Evolutionary conservation across 2,113 vertebrate genomes (phyloP).

Genomic region (Epinephelus fuscoguttatus): DNA sequence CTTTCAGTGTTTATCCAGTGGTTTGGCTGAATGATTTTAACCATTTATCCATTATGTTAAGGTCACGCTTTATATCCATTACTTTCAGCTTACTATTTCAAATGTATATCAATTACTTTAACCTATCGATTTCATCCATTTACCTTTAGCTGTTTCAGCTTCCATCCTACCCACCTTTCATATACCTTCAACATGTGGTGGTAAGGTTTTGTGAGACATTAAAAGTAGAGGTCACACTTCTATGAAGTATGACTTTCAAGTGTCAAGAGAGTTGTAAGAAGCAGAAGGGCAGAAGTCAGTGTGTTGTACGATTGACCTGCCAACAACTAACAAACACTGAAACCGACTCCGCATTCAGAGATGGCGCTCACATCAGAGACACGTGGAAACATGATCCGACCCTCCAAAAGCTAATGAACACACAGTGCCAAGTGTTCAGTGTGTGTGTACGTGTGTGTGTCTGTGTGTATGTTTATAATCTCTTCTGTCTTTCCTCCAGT

Average conservation of each 20-base stretch:
- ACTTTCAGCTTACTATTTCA: neutral
- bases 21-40: neutral
- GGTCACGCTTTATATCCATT: neutral
- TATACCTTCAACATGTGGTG: neutral
- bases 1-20: neutral
- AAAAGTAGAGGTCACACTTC: neutral
- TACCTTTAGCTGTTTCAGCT: neutral
- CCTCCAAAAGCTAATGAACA: constrained; percentile 26
- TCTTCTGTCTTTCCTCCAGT: constrained; percentile 64
- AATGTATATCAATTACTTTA: neutral
- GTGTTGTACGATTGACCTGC: neutral
- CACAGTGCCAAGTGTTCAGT: constrained; percentile 46
- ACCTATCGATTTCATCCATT: neutral
- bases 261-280: neutral
- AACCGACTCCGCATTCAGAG: constrained; percentile 2
- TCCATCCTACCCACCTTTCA: neutral
- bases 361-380: neutral
- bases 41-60: neutral
- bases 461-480: constrained; percentile 51
- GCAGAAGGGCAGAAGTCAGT: neutral
- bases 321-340: neutral
- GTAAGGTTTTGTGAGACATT: neutral
- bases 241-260: neutral
- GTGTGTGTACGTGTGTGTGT: neutral
- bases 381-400: constrained; percentile 32